Conservation (phyloP, 2,113 vertebrate species). For the Rattus rattus region DNA sequence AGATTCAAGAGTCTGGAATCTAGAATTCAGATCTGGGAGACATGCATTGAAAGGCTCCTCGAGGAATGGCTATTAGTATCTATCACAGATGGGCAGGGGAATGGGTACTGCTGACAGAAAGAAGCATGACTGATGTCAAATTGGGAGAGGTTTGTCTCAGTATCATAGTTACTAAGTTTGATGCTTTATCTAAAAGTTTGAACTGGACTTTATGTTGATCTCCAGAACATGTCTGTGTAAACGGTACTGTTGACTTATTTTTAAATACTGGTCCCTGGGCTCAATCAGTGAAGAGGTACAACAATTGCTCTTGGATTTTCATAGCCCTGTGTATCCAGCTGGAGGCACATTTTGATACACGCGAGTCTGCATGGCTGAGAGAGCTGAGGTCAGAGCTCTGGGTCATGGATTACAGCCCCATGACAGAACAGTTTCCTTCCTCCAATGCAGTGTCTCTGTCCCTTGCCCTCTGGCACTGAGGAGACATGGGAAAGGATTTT, state of each 20-base stretch:
- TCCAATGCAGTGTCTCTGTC: background rate
- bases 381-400: background rate
- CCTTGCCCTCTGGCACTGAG: fast-evolving
- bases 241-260: background rate
- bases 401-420: too few relatives aligned
- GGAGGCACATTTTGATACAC: background rate
- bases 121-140: background rate
- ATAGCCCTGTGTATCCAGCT: too few relatives aligned
- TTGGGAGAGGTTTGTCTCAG: background rate
- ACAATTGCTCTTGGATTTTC: background rate
- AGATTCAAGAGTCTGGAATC: background rate
- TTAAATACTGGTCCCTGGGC: background rate
- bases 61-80: background rate
- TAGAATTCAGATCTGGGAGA: background rate
- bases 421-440: background rate
- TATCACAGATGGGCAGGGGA: too few relatives aligned
- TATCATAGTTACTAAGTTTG: background rate
- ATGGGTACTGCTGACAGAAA: background rate
- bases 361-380: background rate
- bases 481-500: background rate
- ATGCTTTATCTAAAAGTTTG: background rate
- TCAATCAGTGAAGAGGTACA: fast-evolving
- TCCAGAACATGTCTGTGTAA: background rate
- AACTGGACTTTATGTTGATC: background rate
- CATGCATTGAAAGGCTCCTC: background rate